Evolutionary conservation across 2,888 invertebrate species (phyloP), one percentile per base, ranked within the genome.

Genomic region (Caenorhabditis uteleia): DNA sequence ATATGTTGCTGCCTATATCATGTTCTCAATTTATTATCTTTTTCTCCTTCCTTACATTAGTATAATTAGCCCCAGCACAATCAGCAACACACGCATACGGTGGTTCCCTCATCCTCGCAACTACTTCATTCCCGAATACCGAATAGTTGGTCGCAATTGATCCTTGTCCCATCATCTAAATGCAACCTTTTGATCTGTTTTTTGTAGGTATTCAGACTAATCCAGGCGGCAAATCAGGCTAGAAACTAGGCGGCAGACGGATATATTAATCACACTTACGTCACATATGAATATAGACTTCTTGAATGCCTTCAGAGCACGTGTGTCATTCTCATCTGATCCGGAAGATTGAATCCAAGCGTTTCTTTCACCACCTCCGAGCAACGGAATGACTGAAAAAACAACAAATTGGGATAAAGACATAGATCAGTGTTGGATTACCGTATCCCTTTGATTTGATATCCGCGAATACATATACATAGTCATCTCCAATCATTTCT

Each of bases 381-480:
- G 43, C 1, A 45, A 5, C 14, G 55, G 61, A 3, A 61, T 55
- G 6, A 42, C 61, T 42, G 16, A 20, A 20, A 34, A 21, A 5
- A 6, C 6, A 21, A 39, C 16, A 14, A 23, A 20, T 21, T 6
- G 21, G 21, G 4, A 39, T 20, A 7, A 26, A 26, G 3, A 44
- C 16, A 16, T 14, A 33, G 25, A 14, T 20, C 7, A 6, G 25
- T 8, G 5, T 4, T 31, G 12, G 8, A 3, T 23, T 26, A 64
- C 65, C 47, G 54, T 46, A 69, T 55, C 69, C 50, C 42, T 57
- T 61, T 6, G 60, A 66, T 47, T 67, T 68, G 29, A 67, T 69
- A 47, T 75, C 76, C 0, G 72, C 56, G 23, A 77, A 68, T 2
- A 77, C 51, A 54, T 72, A 76, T 3, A 77, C 76, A 50, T 74